A percentile compares a stretch with the other conserved stretches of the same genome.
Evolutionary conservation across 2,888 invertebrate species (phyloP).

Genomic region (Orthosia gracilis): DNA sequence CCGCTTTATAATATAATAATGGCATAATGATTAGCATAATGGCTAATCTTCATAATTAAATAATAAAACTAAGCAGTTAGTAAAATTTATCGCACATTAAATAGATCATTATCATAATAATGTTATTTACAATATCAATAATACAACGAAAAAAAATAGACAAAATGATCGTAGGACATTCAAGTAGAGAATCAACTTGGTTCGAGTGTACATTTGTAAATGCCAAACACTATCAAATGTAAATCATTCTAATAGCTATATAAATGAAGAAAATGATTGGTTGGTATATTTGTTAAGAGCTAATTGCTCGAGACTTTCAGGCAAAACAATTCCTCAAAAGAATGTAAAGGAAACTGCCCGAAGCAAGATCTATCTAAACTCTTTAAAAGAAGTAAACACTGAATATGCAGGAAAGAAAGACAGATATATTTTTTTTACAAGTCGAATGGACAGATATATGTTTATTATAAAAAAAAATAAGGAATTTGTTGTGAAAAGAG

Average conservation of each 20-base stretch:
- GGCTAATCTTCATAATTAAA: conserved; percentile 52
- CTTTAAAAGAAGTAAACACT: neutral
- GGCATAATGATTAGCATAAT: no score
- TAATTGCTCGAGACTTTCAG: neutral
- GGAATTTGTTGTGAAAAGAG: neutral
- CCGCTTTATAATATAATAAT: no score
- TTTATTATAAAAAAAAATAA: neutral
- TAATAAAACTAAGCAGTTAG: conserved; percentile 49
- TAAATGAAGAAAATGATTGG: neutral
- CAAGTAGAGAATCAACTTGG: conserved; percentile 8
- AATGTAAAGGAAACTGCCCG: neutral
- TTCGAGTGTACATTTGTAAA: no score
- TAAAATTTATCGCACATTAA: conserved; percentile 53
- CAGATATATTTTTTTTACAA: neutral
- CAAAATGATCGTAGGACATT: neutral
- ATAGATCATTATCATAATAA: conserved; percentile 37
- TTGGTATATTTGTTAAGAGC: neutral
- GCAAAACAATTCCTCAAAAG: neutral
- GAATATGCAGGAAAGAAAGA: neutral
- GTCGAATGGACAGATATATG: neutral
- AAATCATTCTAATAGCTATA: neutral
- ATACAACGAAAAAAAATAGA: neutral
- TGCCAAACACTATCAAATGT: neutral
- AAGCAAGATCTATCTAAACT: neutral
- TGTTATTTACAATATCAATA: conserved; percentile 23